phyloP scores from a whole-genome alignment of 2,113 vertebrate genomes.

The human region GRCh38 chr22:48417501-48418000 shows the following conservation, averaged over 20 bases:
- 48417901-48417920: accelerated
- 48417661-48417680: accelerated
- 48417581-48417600: accelerated
- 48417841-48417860: accelerated
- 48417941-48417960: accelerated
- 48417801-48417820: background rate
- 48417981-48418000: accelerated
- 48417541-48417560: background rate
- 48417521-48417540: accelerated
- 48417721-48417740: no score
- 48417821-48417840: accelerated
- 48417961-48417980: accelerated
- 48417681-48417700: accelerated
- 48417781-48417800: background rate
- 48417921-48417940: accelerated
- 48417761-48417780: accelerated
- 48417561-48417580: background rate
- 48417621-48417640: accelerated
- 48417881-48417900: background rate
- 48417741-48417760: background rate
- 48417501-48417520: background rate
- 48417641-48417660: accelerated
- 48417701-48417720: no score
- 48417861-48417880: accelerated
- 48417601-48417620: accelerated